Base-by-base conservation (phyloP, 2,888 invertebrate species). In the Philonicus albiceps region DNA sequence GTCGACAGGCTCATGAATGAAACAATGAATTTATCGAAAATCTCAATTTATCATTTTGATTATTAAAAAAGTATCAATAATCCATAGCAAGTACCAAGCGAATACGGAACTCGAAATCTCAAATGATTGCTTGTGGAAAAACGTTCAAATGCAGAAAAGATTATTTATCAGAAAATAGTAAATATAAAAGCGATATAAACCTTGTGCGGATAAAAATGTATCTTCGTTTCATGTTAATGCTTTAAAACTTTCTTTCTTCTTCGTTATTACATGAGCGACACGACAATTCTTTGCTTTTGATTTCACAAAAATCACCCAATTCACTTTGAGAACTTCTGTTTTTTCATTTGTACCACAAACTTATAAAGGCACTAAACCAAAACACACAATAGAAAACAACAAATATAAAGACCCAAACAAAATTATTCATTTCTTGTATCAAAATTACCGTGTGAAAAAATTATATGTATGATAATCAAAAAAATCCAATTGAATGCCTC, bases 1-100 rank as follows among this genome's bases (percentile, higher is more conserved):
- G 84, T 84, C 84, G 84, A 27, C 84, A 84, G 84, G 84, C 84
- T 84, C 84, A 84, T 84, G 81, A 81, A 81, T 81, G 55, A 64
- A 55, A 81, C 53, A 22, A 80, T 80, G 80, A 80, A 53, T 13
- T 40, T 30, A 73, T 73, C 16, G 73, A 73, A 31, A 22, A 30
- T 30, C 73, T 73, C 30, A 37, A 31, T 74, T 74, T 74, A 34
- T 74, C 19, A n/a, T 4, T 74, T 74, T n/a, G 31, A 19, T 76
- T 76, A 76, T 30, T 78, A 30, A 49, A 49, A n/a, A 74, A 49
- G 49, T 34, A 49, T 78, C 27, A 78, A 49, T 43, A 49, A 55
- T 55, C 27, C 53, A 80, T 80, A 53, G 53, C 80, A 53, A 80
- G 49, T 80, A 53, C 80, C 31, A 81, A 81, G 64, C 64, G 64